phyloP scores from a whole-genome alignment of 2,797 vertebrate species.

The Myotis daubentonii region DNA sequence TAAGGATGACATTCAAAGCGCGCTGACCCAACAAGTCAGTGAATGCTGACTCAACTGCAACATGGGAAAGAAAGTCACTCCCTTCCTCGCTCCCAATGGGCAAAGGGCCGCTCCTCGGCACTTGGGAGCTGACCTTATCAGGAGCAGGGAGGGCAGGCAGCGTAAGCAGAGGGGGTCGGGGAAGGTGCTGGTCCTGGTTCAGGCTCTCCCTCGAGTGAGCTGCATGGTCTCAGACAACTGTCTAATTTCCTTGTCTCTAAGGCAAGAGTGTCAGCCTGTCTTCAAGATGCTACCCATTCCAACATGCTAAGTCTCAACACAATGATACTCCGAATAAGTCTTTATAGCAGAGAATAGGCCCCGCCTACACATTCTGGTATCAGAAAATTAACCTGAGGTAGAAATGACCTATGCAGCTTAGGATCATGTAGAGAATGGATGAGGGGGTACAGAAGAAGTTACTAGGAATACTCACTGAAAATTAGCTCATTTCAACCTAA shows the following conservation, averaged over 20 bases:
- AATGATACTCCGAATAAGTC: neutral
- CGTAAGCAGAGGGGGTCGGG: rapidly evolving
- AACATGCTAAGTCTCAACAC: neutral
- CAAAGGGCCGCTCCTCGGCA: neutral
- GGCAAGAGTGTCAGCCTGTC: neutral
- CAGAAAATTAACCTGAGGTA: neutral
- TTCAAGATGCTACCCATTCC: neutral
- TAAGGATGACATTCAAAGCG: neutral
- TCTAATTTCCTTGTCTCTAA: neutral
- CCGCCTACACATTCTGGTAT: neutral
- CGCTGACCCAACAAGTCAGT: neutral
- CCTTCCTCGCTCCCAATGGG: neutral
- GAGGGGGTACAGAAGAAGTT: neutral
- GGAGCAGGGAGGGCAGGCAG: neutral
- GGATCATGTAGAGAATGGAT: neutral
- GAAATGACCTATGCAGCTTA: neutral
- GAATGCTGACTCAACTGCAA: neutral
- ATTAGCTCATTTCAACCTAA: slow-evolving; percentile 51
- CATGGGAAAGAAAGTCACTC: neutral
- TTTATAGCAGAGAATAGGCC: neutral
- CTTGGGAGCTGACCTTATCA: neutral
- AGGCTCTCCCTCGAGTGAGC: neutral
- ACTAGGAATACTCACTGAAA: neutral
- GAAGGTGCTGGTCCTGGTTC: neutral
- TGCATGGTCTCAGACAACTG: neutral